Evolutionary conservation across 2,888 invertebrate genomes (phyloP), one percentile per base, ranked within the genome.

Genomic region (Eucera pruinosa): DNA sequence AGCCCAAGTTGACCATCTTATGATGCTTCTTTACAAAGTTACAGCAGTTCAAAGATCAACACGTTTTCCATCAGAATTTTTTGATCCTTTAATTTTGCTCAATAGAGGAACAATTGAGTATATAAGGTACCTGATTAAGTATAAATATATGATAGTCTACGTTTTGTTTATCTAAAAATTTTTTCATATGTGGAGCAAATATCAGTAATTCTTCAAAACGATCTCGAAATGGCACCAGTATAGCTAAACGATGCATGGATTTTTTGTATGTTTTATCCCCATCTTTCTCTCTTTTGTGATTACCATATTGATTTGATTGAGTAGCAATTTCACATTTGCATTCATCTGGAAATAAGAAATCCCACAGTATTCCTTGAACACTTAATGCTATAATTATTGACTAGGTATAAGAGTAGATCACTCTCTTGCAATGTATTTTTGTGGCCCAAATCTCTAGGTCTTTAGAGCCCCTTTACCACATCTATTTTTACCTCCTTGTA

Each of bases 141-240:
- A 99, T 93, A 91, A 96, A 97, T 92, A 99, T 97, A 89, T 96
- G 95, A 92, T 98, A 97, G 15, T 94, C 93, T 81, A 99, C 94
- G 64, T 95, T 93, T 92, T 99, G 98, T 73, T 94, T 94, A 50
- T 94, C 94, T 41, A 99, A 93, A 92, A 98, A 99, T 43, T 93
- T 93, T 86, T 96, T 95, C 93, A 99, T 96, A 89, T 98, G 96
- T 7, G 99, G 98, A 13, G 95, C 97, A 93, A 99, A 99, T 85
- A 96, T 95, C 67, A 98, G 91, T n/a, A 99, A 94, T 92, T 99
- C 99, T 87, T 99, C 98, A 91, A 98, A 98, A 77, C 99, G 94
- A 92, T 99, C 98, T 85, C 99, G 94, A 93, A 97, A 99, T 62
- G 99, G 99, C 65, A 99, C 97, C 78, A 99, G 93, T 70, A 99